Evolutionary conservation across 2,113 vertebrate genomes (phyloP).

Genomic region (Tachuris rubrigastra): DNA sequence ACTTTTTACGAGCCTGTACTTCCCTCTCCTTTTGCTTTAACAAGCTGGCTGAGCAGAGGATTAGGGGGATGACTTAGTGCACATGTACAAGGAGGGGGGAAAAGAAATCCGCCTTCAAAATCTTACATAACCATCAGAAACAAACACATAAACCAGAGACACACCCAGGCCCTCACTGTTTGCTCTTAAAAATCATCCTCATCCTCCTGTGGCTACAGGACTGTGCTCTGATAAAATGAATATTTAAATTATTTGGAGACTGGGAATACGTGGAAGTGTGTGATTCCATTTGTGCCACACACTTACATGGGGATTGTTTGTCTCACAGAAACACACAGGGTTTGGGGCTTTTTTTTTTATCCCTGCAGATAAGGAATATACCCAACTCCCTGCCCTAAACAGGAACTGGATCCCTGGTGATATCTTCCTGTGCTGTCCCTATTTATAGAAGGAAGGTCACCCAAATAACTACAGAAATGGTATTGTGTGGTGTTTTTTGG

Average conservation of each 20-base stretch:
- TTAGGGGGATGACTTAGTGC: background rate
- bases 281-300: background rate
- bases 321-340: background rate
- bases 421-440: background rate
- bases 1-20: background rate
- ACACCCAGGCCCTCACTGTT: background rate
- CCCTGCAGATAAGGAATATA: background rate
- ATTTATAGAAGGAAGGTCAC: slow-evolving; percentile 48
- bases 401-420: slow-evolving; percentile 50
- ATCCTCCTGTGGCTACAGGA: background rate
- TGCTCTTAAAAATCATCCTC: background rate
- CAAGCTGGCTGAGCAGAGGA: slow-evolving; percentile 2
- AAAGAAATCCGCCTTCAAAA: background rate
- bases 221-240: background rate
- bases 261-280: rapidly evolving
- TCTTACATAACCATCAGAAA: slow-evolving; percentile 8
- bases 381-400: slow-evolving; percentile 3
- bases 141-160: background rate
- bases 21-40: slow-evolving; percentile 2
- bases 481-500: background rate
- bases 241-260: background rate
- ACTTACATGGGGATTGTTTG: rapidly evolving
- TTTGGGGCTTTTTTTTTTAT: background rate
- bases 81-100: background rate
- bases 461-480: background rate